Evolutionary conservation across 2,113 vertebrate genomes (phyloP), one percentile per base, ranked within the genome.

Genomic region (Petrocephalus microphthalmus): DNA sequence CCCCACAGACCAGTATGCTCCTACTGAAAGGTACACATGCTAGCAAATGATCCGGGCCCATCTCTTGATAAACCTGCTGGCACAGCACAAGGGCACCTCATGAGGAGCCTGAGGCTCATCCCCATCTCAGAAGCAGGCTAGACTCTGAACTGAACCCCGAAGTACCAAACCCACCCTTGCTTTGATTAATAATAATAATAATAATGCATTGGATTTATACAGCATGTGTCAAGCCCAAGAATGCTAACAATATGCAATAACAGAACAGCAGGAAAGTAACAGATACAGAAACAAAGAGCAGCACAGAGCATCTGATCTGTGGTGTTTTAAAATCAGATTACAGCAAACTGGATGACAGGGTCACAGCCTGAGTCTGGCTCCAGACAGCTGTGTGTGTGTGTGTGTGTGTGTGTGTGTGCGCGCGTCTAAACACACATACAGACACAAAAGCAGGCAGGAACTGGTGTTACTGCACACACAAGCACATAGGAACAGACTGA

Each of bases 241-340:
- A 64, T 13, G n/a, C 60, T 13, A 29, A 29, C 10, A 67, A 67
- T 67, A 29, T 29, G 25, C 60, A 29, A 29, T 67, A 67, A 67
- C 60, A 29, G 60, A 29, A 67, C 60, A 67, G 25, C 60, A 29
- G 11, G 11, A 67, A 13, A 67, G 60, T 29, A 29, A 29, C 8
- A 64, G 60, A 67, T 2, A 67, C n/a, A 49, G 47, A 49, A 49
- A 49, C 5, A 67, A 67, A 67, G 8, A 29, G n/a, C 60, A 13
- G n/a, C 60, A 29, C 11, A n/a, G 29, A 29, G n/a, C 49, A n/a
- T 42, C 87, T 25, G 71, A 88, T 52, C 71, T 56, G 51, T 52
- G 53, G 29, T 56, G 22, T 54, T 17, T 82, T 64, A 8, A 25
- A 88, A 82, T 82, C 87, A 88, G 37, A 88, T 88, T 88, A 64